Percentiles rank a stretch among this genome's conserved stretches.
Conservation (phyloP, 2,888 invertebrate genomes). For the Diarsia rubi region DNA sequence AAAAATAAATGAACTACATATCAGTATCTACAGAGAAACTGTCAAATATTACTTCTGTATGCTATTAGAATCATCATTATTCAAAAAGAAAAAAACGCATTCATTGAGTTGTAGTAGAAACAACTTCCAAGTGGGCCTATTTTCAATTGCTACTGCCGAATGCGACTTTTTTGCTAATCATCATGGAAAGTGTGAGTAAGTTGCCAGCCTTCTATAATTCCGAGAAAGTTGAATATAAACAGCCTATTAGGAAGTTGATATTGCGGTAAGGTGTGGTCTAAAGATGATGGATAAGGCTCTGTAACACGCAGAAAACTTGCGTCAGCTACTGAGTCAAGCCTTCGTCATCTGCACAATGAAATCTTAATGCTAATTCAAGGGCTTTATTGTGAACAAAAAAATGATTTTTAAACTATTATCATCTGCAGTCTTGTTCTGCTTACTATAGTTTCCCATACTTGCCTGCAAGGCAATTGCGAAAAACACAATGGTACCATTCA, state of each 20-base stretch:
- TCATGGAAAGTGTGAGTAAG: background rate
- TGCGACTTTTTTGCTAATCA: background rate
- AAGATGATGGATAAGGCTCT: constrained; percentile 13
- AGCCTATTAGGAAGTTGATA: constrained; percentile 2
- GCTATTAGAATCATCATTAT: too few species aligned
- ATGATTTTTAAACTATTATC: background rate
- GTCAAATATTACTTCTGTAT: too few species aligned
- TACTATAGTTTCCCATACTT: background rate
- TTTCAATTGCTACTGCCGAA: background rate
- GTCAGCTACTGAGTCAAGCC: constrained; percentile 32
- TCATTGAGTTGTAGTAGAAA: background rate
- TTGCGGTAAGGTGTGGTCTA: constrained; percentile 9
- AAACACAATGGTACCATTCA: background rate
- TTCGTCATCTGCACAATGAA: constrained; percentile 1
- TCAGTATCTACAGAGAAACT: too few species aligned
- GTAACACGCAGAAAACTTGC: background rate
- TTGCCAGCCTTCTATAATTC: background rate
- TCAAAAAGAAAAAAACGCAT: background rate
- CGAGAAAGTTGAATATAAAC: constrained; percentile 23
- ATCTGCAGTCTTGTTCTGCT: background rate
- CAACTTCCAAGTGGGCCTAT: background rate
- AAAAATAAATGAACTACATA: too few species aligned
- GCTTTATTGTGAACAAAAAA: constrained; percentile 3
- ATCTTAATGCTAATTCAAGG: constrained; percentile 12
- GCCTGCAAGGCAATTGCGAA: background rate